Evolutionary conservation across 2,888 invertebrate species (phyloP), one percentile per base, ranked within the genome.

Genomic region (Cephus spinipes): DNA sequence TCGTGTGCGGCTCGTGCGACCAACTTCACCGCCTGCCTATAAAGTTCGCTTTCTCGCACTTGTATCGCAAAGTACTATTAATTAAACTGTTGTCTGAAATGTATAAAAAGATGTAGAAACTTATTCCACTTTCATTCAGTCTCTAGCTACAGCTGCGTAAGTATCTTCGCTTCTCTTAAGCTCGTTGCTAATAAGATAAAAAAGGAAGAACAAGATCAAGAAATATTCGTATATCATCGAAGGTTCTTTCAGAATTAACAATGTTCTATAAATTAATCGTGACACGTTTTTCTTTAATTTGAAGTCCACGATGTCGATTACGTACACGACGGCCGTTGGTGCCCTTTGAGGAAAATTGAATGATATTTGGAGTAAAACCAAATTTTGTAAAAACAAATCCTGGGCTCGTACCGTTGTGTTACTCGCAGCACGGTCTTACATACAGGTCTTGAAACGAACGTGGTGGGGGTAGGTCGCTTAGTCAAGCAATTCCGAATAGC

Each of bases 351-450:
- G 92, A 36, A 92, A 93, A 84, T 91, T 96, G 79, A 95, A 96
- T 84, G 75, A 93, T 95, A 91, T 96, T 95, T 83, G 94, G 95
- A 15, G 93, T 94, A 69, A 94, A 94, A 85, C 93, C 95, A 86
- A 94, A 95, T 81, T 94, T 96, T 90, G 93, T 96, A 36, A 94
- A 95, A 89, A 95, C 96, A 31, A 94, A 95, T 87, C 96, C 96
- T 0, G 95, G 96, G 0, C 92, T 31, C 31, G 31, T 31, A 1
- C 31, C 31, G 31, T 31, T 31, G 31, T 30, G 31, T 31, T 31
- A 31, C 31, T 31, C 31, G 30, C 1, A 1, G n/a, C n/a, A n/a
- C n/a, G n/a, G n/a, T n/a, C n/a, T n/a, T n/a, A n/a, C n/a, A n/a
- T n/a, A n/a, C n/a, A n/a, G n/a, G n/a, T n/a, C n/a, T n/a, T n/a